These are phyloP conservation scores for Tipula unca DNA, from an alignment of 2,888 invertebrate species.

Conservation along the genomic window DNA sequence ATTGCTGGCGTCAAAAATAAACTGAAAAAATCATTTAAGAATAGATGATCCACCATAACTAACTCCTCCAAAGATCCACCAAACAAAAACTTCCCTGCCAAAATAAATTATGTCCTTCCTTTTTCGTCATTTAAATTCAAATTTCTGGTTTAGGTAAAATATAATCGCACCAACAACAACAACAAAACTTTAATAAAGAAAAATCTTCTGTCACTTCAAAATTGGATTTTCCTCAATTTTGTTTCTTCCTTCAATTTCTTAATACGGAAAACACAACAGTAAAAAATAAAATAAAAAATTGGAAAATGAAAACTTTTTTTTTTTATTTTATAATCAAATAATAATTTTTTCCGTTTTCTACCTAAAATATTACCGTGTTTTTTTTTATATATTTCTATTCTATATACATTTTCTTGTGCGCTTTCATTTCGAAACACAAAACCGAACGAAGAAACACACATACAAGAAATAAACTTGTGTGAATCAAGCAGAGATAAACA, in stretches of 20 bases:
- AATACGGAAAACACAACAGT: background rate
- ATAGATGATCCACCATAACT: background rate
- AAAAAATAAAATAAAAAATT: background rate
- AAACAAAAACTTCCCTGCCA: background rate
- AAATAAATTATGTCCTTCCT: background rate
- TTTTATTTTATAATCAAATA: constrained; percentile 9
- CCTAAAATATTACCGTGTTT: background rate
- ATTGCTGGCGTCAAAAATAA: too few species aligned
- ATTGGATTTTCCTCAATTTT: constrained; percentile 8
- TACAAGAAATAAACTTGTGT: background rate
- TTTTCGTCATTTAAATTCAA: background rate
- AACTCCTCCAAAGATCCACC: background rate
- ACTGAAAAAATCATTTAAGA: too few species aligned
- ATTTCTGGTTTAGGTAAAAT: background rate
- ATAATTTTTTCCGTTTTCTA: constrained; percentile 4
- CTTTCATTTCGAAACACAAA: background rate
- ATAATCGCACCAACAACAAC: background rate
- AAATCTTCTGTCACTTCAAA: background rate
- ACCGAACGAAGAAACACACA: background rate
- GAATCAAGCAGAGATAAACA: background rate
- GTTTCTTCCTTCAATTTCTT: background rate
- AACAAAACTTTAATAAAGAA: background rate
- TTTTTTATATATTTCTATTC: background rate
- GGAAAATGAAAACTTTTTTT: constrained; percentile 1
- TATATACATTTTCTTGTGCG: background rate